Base-by-base conservation (phyloP, 2,113 vertebrate species). In the Campylomormyrus numenius region DNA sequence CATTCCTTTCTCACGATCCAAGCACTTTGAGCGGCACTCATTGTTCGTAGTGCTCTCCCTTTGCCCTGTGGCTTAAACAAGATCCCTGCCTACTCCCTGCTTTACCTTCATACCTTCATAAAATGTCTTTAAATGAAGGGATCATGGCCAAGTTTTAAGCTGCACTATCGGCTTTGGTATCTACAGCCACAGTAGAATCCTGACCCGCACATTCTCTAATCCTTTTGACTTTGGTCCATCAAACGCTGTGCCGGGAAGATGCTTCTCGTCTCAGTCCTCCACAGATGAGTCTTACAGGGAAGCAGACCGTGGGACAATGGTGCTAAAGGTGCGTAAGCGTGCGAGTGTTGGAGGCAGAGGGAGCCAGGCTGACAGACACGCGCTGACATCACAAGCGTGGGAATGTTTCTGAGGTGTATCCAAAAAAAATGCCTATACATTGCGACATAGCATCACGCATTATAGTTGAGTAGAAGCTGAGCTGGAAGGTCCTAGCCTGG, bases 1-100 rank as follows among this genome's bases (percentile, higher is more conserved):
- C 24, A 2, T 90, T 91, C 90, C 94, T 95, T 97, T 97, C 96
- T 95, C 96, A 97, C 94, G 95, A 94, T 96, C 94, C 91, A 9
- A 87, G 90, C 90, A 90, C 93, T 95, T 94, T 95, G 94, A 92
- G 93, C 91, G 94, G 90, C 88, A 84, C 88, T 88, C 88, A 91
- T 91, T 53, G 90, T 92, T 89, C 6, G 6, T 53, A 9, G 7
- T 3, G 50, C 80, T 85, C 80, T 85, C 52, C n/a, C 35, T 24
- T 56, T 92, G 90, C 80, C 85, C 84, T 62, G 91, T 45, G 46
- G 50, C 35, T 50, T 90, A 74, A 80, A 90, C 58, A 9, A 90
- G 70, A 46, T 48, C 39, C 39, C 74, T 66, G 70, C 50, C 48
- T 27, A 15, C n/a, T 19, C 49, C 35, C 46, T 35, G 15, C 31